phyloP scores from a whole-genome alignment of 1,140 invertebrate genomes.

The Macrotrachela quadricornifera region DNA sequence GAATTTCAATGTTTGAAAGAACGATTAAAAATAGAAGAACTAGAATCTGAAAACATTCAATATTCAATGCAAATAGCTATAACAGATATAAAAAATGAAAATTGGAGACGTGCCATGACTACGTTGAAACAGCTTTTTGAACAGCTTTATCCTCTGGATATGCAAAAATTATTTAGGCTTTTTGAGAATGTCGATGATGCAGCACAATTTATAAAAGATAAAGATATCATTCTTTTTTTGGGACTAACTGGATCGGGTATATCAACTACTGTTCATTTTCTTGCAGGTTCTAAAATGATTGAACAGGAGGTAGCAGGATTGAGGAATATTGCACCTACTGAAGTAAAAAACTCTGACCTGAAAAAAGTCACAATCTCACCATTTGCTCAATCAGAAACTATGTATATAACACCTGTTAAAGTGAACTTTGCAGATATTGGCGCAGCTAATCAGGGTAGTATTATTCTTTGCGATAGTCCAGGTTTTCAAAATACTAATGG shows the following conservation, averaged over 20 bases:
- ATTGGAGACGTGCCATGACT: too few relatives aligned
- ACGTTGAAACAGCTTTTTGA: too few relatives aligned
- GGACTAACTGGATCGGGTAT: neutral
- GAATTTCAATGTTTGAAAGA: too few relatives aligned
- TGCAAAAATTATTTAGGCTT: too few relatives aligned
- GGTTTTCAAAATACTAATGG: neutral
- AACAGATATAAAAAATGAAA: too few relatives aligned
- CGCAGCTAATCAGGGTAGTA: neutral
- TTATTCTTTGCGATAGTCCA: neutral
- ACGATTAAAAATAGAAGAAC: too few relatives aligned
- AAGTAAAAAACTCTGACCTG: neutral
- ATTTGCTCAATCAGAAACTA: neutral
- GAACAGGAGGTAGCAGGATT: neutral
- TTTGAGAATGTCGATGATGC: too few relatives aligned
- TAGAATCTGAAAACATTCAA: too few relatives aligned
- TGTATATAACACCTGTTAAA: neutral
- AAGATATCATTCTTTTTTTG: neutral
- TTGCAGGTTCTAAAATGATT: neutral
- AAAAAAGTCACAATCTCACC: neutral
- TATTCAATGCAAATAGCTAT: too few relatives aligned
- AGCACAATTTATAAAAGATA: too few relatives aligned
- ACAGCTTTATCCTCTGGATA: too few relatives aligned
- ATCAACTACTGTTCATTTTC: neutral
- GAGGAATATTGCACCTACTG: neutral
- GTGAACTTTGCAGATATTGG: neutral